Evolutionary conservation across 2,113 vertebrate species (phyloP).

Genomic region (Mus spicilegus): DNA sequence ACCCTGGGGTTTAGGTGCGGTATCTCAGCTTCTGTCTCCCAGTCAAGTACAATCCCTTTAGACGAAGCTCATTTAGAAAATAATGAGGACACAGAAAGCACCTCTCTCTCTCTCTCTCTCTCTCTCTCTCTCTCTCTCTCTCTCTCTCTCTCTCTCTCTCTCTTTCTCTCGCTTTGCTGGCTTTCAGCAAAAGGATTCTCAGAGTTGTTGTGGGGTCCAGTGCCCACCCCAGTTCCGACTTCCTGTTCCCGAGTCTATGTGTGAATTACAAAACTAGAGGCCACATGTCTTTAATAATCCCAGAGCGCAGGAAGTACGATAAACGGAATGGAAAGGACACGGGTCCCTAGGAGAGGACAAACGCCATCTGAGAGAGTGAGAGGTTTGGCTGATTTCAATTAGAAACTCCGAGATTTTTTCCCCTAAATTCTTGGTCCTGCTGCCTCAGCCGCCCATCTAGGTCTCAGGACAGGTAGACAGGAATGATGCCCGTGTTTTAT

Average conservation of each 20-base stretch:
- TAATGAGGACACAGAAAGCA: not conserved
- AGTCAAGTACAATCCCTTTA: not conserved
- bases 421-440: not conserved
- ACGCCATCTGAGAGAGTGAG: not conserved
- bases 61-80: not conserved
- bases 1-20: no score
- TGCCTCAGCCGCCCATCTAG: not conserved
- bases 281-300: no score
- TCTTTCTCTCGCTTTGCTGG: no score
- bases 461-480: not conserved
- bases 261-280: not conserved
- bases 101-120: no score
- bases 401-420: not conserved
- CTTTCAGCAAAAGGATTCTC: not conserved
- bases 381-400: not conserved
- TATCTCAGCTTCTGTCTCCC: not conserved
- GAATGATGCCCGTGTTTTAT: not conserved
- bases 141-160: no score
- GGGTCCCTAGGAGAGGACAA: fast-evolving
- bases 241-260: not conserved
- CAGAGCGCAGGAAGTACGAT: not conserved
- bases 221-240: not conserved
- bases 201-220: not conserved
- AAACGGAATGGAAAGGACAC: not conserved
- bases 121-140: no score